Evolutionary conservation across 1,140 invertebrate genomes (phyloP), one percentile per base, ranked within the genome.

Genomic region (Lordiphosa clarofinis): DNA sequence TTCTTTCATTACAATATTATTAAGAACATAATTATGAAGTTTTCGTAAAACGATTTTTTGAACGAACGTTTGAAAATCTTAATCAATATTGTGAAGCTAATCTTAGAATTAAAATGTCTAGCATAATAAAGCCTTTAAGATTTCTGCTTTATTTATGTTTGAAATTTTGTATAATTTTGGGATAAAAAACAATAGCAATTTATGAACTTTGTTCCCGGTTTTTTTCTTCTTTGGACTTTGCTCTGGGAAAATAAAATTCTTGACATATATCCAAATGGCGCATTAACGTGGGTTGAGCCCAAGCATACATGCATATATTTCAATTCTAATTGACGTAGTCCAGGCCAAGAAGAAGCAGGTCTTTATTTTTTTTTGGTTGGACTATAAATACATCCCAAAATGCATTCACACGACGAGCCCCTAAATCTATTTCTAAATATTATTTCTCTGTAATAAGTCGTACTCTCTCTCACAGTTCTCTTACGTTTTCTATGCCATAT

Each of bases 211-310:
- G 63, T 31, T 42, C 42, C 21, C 37, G 49, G 21, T 61, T 53
- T 24, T 24, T 24, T 24, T 24, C 5, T 24, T 24, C 21, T 24
- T 72, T 82, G 67, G 67, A 82, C 76, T 82, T 76, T 81, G 57
- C 1, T 36, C 61, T 6, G 74, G 19, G 64, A 56, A 68, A 63
- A 68, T 56, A 62, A 75, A 62, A 82, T 75, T 75, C 71, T 64
- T 79, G 71, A 71, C 62, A 65, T 40, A 55, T 60, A 57, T 50
- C 63, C 67, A 66, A 50, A 56, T 62, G 57, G 50, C 73, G 73
- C 58, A 63, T 61, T 65, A 8, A 54, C 60, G 36, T 50, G 36
- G 11, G 15, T 35, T n/a, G n/a, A 50, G 11, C 21, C 2, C 24
- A 40, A 19, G 39, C 7, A 31, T 40, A 21, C 19, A 38, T 38